Percentiles rank a stretch among this genome's conserved stretches.
Conservation (phyloP, 2,888 invertebrate genomes). For the Drosophila emarginata region DNA sequence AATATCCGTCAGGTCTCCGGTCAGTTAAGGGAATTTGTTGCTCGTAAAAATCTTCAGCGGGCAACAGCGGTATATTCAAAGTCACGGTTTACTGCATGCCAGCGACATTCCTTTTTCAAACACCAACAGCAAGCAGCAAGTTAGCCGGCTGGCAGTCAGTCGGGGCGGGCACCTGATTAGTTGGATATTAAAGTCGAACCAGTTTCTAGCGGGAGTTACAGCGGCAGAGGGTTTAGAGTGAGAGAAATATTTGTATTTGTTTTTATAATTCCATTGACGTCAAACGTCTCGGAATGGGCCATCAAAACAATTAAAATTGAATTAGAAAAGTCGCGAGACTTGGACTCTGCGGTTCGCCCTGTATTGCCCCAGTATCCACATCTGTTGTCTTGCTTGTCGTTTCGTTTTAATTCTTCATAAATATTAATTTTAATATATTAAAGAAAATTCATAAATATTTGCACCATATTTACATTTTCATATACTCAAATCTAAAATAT, state of each 20-base stretch:
- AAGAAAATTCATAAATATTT: slow-evolving; percentile 34
- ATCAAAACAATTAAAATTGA: slow-evolving; percentile 63
- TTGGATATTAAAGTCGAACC: slow-evolving; percentile 35
- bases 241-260: slow-evolving; percentile 54
- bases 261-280: slow-evolving; percentile 72
- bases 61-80: slow-evolving; percentile 24
- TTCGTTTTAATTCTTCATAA: slow-evolving; percentile 53
- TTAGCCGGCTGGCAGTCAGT: background rate
- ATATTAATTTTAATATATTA: slow-evolving; percentile 47
- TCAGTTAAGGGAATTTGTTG: slow-evolving; percentile 1
- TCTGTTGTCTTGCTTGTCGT: background rate
- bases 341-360: background rate
- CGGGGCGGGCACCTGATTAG: background rate
- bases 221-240: slow-evolving; percentile 11
- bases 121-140: background rate
- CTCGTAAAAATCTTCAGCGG: slow-evolving; percentile 1
- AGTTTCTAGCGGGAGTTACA: slow-evolving; percentile 25
- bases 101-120: slow-evolving; percentile 34
- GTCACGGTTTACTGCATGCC: slow-evolving; percentile 39
- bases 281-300: slow-evolving; percentile 50
- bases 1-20: background rate
- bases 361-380: background rate
- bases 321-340: slow-evolving; percentile 56
- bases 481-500: slow-evolving; percentile 22
- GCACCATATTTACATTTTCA: slow-evolving; percentile 32